phyloP scores from a whole-genome alignment of 1,140 invertebrate genomes.

The Protaetia brevitarsis region DNA sequence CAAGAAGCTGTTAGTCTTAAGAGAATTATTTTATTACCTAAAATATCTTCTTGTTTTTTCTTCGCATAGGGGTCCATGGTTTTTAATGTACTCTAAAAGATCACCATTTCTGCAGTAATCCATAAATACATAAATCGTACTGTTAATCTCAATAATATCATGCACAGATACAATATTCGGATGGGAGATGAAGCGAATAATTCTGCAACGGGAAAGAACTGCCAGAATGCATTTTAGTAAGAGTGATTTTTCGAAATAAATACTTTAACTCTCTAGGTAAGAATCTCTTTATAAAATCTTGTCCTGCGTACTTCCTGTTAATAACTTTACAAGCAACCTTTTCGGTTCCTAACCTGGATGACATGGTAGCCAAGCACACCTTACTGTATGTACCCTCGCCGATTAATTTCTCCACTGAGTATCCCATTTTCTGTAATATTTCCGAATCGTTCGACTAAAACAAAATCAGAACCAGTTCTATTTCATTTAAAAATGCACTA shows the following conservation, averaged over 20 bases:
- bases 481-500: neutral
- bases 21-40: slow-evolving; percentile 39
- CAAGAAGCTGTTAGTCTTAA: neutral
- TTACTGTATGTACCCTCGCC: slow-evolving; percentile 62
- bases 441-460: slow-evolving; percentile 19
- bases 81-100: slow-evolving; percentile 55
- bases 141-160: slow-evolving; percentile 52
- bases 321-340: slow-evolving; percentile 61
- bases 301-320: slow-evolving; percentile 55
- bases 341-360: slow-evolving; percentile 23
- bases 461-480: neutral
- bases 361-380: slow-evolving; percentile 48
- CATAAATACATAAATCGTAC: slow-evolving; percentile 61
- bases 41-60: slow-evolving; percentile 46
- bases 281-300: slow-evolving; percentile 62
- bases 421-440: slow-evolving; percentile 40
- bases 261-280: slow-evolving; percentile 59
- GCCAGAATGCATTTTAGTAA: neutral
- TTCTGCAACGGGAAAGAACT: slow-evolving; percentile 34
- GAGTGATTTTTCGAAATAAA: neutral
- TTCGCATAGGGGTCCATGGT: slow-evolving; percentile 47
- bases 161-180: slow-evolving; percentile 56
- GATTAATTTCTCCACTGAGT: slow-evolving; percentile 50
- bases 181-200: slow-evolving; percentile 55
- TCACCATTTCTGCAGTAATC: slow-evolving; percentile 58